These are phyloP conservation scores for Trisateles emortualis DNA, from an alignment of 2,888 invertebrate genomes.

Conservation along the genomic window DNA sequence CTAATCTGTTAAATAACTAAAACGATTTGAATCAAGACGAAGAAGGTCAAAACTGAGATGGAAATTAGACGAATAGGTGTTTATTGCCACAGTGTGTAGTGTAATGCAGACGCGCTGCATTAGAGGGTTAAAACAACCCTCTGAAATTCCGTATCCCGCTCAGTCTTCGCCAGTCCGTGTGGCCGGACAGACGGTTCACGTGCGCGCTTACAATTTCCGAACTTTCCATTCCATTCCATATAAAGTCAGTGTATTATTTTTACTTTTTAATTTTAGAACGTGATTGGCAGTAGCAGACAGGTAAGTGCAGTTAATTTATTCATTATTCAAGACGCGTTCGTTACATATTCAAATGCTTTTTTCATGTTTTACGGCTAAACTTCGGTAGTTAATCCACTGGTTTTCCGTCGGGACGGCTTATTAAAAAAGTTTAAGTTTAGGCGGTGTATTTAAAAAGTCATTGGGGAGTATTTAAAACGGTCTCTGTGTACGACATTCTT, in stretches of 20 bases:
- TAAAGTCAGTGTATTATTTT: constrained; percentile 55
- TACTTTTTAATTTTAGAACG: constrained; percentile 43
- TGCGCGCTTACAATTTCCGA: constrained; percentile 40
- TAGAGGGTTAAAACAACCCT: constrained; percentile 58
- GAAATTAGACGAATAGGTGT: constrained; percentile 61
- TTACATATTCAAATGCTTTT: constrained; percentile 60
- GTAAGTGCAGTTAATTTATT: constrained; percentile 59
- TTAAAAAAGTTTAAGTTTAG: constrained; percentile 76
- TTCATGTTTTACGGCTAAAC: constrained; percentile 64
- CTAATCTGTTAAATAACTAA: constrained; percentile 51
- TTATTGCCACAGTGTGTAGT: constrained; percentile 49
- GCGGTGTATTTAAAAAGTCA: constrained; percentile 63
- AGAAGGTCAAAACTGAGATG: constrained; percentile 66
- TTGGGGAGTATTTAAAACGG: constrained; percentile 57
- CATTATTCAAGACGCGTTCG: constrained; percentile 48
- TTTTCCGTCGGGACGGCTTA: constrained; percentile 60
- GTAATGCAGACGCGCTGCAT: constrained; percentile 60
- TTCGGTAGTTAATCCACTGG: constrained; percentile 67
- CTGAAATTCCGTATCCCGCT: constrained; percentile 35
- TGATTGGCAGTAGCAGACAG: constrained; percentile 41
- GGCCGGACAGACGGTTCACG: constrained; percentile 44
- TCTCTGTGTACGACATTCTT: constrained; percentile 29
- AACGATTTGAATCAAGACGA: constrained; percentile 55
- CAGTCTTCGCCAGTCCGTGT: constrained; percentile 61
- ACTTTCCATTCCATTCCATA: constrained; percentile 54